A percentile compares a stretch with the other conserved stretches of the same genome.
These are phyloP conservation scores for Rhopalosiphum maidis DNA, from an alignment of 1,140 invertebrate species.

Conservation along the genomic window DNA sequence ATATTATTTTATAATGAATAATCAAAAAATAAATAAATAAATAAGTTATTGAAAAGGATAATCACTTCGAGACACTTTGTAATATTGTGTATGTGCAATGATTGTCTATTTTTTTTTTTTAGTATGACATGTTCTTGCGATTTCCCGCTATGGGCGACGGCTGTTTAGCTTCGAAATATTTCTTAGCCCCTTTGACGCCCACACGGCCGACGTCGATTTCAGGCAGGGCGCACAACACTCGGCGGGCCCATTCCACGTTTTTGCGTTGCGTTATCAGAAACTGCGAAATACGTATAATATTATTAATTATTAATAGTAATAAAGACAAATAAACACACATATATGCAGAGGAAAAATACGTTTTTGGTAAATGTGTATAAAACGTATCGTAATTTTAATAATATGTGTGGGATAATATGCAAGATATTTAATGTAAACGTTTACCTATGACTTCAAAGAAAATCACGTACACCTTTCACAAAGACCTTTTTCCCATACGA, in stretches of 20 bases:
- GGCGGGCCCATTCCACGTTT: conserved; percentile 53
- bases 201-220: conserved; percentile 49
- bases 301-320: background rate
- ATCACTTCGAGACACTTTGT: background rate
- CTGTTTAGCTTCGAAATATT: conserved; percentile 49
- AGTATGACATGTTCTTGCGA: background rate
- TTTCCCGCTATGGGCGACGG: background rate
- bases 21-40: background rate
- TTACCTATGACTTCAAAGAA: background rate
- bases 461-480: too few relatives aligned
- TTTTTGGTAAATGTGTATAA: too few relatives aligned
- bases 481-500: too few relatives aligned
- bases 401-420: too few relatives aligned
- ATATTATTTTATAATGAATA: background rate
- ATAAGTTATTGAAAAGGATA: too few relatives aligned
- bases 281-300: background rate
- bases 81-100: background rate
- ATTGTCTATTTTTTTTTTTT: background rate
- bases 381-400: too few relatives aligned
- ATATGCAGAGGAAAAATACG: too few relatives aligned
- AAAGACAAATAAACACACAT: background rate
- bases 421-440: background rate
- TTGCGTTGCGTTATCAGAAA: conserved; percentile 44
- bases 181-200: conserved; percentile 45
- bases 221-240: conserved; percentile 22